phyloP scores from a whole-genome alignment of 2,888 invertebrate genomes.

The Nephrotoma guestfalica region DNA sequence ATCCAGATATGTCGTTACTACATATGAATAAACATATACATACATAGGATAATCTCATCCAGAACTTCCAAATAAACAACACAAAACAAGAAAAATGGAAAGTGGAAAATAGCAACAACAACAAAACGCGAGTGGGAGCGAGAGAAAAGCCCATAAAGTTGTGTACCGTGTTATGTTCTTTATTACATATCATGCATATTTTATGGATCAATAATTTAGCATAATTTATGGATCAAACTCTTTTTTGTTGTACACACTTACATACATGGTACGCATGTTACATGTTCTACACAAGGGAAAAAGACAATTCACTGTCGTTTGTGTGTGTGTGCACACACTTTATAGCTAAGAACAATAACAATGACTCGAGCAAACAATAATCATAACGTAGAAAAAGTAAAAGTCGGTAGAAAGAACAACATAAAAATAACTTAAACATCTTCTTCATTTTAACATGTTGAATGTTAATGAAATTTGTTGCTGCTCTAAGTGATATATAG shows the following conservation, averaged over 20 bases:
- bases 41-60: background rate
- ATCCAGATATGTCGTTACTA: background rate
- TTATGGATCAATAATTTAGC: background rate
- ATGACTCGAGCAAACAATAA: background rate
- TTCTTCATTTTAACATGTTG: background rate
- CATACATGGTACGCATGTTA: background rate
- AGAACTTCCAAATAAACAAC: background rate
- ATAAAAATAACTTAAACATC: background rate
- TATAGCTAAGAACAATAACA: background rate
- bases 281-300: background rate
- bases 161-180: background rate
- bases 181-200: background rate
- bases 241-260: background rate
- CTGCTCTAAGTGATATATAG: background rate
- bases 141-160: background rate
- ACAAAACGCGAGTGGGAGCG: background rate
- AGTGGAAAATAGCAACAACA: background rate
- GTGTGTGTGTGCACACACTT: background rate
- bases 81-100: background rate
- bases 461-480: background rate
- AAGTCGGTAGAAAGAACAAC: background rate
- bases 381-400: background rate
- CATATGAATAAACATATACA: background rate
- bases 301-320: background rate
- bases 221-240: background rate